phyloP scores from a whole-genome alignment of 2,888 invertebrate species.

The Pammene fasciana region DNA sequence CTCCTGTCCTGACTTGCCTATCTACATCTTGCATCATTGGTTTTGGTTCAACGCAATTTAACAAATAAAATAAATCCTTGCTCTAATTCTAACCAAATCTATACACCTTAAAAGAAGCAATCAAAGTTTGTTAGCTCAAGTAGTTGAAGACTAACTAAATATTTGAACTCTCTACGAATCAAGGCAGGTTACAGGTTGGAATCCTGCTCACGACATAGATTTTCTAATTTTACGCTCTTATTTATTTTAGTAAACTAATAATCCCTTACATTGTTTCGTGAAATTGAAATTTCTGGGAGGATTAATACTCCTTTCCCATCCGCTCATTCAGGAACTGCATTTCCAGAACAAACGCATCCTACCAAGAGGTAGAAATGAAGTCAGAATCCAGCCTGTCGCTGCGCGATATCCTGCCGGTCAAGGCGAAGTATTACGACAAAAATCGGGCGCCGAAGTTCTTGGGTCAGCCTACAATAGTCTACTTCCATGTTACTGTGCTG shows the following conservation, averaged over 20 bases:
- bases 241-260: background rate
- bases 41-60: too few relatives aligned
- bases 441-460: conserved; percentile 93
- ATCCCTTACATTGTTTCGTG: background rate
- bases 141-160: too few relatives aligned
- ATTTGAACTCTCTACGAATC: too few relatives aligned
- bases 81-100: too few relatives aligned
- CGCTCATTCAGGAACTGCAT: conserved; percentile 26
- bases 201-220: too few relatives aligned
- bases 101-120: too few relatives aligned
- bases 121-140: too few relatives aligned
- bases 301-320: conserved; percentile 22
- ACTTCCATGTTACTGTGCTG: conserved; percentile 95
- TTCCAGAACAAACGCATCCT: conserved; percentile 73
- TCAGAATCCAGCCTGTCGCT: conserved; percentile 85
- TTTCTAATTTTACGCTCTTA: too few relatives aligned
- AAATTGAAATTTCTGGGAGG: background rate
- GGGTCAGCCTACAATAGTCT: conserved; percentile 94
- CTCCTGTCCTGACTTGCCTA: too few relatives aligned
- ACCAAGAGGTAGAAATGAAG: conserved; percentile 76
- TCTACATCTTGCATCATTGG: too few relatives aligned
- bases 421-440: conserved; percentile 94
- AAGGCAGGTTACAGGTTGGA: too few relatives aligned
- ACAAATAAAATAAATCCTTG: too few relatives aligned
- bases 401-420: conserved; percentile 92